phyloP scores from a whole-genome alignment of 2,888 invertebrate genomes.

The Agrochola lychnidis region DNA sequence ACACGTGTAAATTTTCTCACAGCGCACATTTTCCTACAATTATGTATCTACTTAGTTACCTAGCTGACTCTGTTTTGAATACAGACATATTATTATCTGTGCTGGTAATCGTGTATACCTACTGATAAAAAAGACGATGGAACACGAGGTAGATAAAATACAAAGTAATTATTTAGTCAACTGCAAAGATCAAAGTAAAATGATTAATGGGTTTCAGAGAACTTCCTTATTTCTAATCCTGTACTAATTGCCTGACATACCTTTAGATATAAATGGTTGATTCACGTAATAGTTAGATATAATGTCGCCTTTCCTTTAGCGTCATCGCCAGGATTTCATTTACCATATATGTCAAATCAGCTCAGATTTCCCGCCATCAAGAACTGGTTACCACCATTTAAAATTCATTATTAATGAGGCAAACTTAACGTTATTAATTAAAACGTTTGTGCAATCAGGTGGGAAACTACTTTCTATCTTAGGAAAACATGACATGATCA shows the following conservation, averaged over 20 bases:
- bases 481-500: conserved; percentile 49
- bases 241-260: conserved; percentile 21
- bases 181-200: conserved; percentile 16
- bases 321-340: conserved; percentile 7
- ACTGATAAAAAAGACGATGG: conserved; percentile 23
- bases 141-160: conserved; percentile 23
- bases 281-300: conserved; percentile 30
- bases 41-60: conserved; percentile 29
- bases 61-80: conserved; percentile 39
- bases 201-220: neutral
- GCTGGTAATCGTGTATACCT: conserved; percentile 25
- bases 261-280: conserved; percentile 23
- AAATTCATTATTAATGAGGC: conserved; percentile 43
- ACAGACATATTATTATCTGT: conserved; percentile 40
- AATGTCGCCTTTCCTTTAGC: conserved; percentile 21
- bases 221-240: conserved; percentile 30
- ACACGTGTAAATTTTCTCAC: conserved; percentile 55
- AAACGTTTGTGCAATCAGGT: conserved; percentile 49
- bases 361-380: conserved; percentile 49
- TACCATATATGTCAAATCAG: conserved; percentile 48
- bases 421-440: conserved; percentile 48
- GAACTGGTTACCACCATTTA: conserved; percentile 38
- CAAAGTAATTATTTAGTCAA: conserved; percentile 18
- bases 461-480: conserved; percentile 60
- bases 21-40: conserved; percentile 44